Conservation (phyloP, 2,797 vertebrate species). For the Etheostoma perlongum region DNA sequence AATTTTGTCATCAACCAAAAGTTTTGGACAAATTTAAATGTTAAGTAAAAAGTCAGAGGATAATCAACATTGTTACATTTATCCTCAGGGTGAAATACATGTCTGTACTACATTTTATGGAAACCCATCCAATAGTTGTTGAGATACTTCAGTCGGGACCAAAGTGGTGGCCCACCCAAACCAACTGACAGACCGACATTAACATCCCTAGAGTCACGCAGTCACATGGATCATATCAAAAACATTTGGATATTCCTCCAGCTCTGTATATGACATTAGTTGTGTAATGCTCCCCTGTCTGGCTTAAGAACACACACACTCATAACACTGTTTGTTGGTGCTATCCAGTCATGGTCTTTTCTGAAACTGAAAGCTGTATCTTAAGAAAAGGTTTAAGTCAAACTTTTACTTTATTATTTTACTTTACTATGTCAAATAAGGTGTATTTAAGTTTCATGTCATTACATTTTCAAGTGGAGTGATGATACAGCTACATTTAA, state of each 20-base stretch:
- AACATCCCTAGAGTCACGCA: background rate
- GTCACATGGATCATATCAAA: background rate
- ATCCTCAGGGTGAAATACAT: background rate
- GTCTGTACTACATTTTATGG: too few relatives aligned
- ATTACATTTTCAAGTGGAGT: conserved; percentile 9
- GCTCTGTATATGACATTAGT: background rate
- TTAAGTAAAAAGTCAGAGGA: background rate
- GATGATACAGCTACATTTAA: conserved; percentile 25
- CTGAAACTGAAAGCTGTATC: conserved; percentile 3
- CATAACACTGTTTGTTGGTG: conserved; percentile 7
- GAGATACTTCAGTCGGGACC: background rate
- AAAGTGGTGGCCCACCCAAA: too few relatives aligned
- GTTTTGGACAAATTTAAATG: background rate
- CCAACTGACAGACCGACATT: background rate
- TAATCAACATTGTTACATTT: background rate
- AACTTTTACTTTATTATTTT: background rate
- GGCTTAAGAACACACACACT: conserved; percentile 9
- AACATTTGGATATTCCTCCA: background rate
- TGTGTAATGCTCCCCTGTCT: background rate
- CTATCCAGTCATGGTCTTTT: background rate
- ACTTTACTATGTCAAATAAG: background rate
- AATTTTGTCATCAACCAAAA: background rate
- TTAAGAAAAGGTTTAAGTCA: conserved; percentile 3
- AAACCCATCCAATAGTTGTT: background rate
- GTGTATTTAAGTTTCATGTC: background rate